Evolutionary conservation across 1,140 invertebrate genomes (phyloP), one percentile per base, ranked within the genome.

Genomic region (Bombus turneri): DNA sequence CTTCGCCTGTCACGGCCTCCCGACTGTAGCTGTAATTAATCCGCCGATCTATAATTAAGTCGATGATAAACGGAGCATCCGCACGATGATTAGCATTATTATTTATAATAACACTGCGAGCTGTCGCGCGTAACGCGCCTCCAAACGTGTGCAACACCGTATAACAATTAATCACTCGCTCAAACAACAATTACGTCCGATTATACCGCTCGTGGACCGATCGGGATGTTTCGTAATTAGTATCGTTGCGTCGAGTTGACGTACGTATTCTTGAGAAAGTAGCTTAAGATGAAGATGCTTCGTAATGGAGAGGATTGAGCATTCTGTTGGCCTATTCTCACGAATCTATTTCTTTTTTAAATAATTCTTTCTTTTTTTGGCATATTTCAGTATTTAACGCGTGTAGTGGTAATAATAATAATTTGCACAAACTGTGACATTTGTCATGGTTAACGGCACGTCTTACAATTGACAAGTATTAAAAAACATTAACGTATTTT

Each of bases 91-190:
- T 91, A 86, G 89, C 85, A 86, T 90, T 76, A 91, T 91, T 91
- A 91, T 91, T 91, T 91, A 90, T 91, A 91, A 91, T 90, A 85
- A 91, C 90, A 90, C 81, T 81, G 80, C 77, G 80, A 81, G 75
- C 80, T 88, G 89, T 86, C 86, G 83, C 62, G 81, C 89, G 87
- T 90, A 90, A 90, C 89, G 88, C 83, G 81, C 59, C 77, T 53
- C 43, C 59, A 41, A 76, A 43, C 76, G 37, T 57, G 86, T 62
- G 83, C 76, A 90, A 31, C 74, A 28, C 64, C 69, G 18, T 43
- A 3, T 31, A 57, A 88, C 85, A 85, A 91, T 91, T 91, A 91
- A 91, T 91, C 90, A 91, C 78, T 62, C 79, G 71, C 74, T 91
- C 82, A 68, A 88, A 87, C 89, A 90, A 91, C 90, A 91, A 91